A percentile compares a stretch with the other conserved stretches of the same genome.
Evolutionary conservation across 2,888 invertebrate genomes (phyloP).

Genomic region (Dimorphilus gyrociliatus): DNA sequence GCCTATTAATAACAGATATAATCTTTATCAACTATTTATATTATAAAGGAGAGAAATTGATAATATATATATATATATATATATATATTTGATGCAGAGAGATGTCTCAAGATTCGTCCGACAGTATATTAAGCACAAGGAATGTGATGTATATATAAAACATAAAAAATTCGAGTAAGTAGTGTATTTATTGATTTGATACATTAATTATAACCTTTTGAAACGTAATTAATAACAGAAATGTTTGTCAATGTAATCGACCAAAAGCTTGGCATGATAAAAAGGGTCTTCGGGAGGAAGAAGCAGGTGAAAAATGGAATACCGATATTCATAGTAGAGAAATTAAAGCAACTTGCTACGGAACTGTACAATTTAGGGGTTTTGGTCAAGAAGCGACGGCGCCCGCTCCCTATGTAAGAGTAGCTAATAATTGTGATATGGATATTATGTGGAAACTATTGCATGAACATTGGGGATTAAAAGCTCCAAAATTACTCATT

Average conservation of each 20-base stretch:
- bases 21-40: too few relatives aligned
- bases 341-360: constrained; percentile 19
- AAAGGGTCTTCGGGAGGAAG: constrained; percentile 2
- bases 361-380: too few relatives aligned
- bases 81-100: too few relatives aligned
- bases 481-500: constrained; percentile 30
- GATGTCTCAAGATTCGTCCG: too few relatives aligned
- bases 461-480: constrained; percentile 25
- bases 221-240: constrained; percentile 2
- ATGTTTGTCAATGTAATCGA: constrained; percentile 18
- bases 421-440: constrained; percentile 15
- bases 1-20: too few relatives aligned
- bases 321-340: constrained; percentile 14
- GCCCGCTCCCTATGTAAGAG: constrained; percentile 24
- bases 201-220: too few relatives aligned
- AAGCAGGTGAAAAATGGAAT: constrained; percentile 13
- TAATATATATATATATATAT: too few relatives aligned
- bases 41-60: too few relatives aligned
- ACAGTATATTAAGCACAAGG: too few relatives aligned
- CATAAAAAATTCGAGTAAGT: too few relatives aligned
- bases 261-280: constrained; percentile 10
- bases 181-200: too few relatives aligned
- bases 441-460: constrained; percentile 22
- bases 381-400: constrained; percentile 22
- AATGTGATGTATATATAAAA: too few relatives aligned